phyloP scores from a whole-genome alignment of 2,113 vertebrate genomes.

The Pipa parva region DNA sequence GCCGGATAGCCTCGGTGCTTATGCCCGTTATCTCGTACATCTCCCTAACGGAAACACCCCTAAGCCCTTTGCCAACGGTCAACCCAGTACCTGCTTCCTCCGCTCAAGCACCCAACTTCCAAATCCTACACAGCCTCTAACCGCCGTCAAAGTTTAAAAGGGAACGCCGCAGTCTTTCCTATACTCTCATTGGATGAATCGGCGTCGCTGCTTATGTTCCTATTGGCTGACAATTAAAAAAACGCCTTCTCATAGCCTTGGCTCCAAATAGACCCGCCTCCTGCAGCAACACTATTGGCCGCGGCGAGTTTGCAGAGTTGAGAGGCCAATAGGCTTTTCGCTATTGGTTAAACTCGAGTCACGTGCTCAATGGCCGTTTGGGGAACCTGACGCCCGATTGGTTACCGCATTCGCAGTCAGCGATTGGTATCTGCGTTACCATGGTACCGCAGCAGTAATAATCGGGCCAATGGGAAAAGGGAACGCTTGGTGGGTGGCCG shows the following conservation, averaged over 20 bases:
- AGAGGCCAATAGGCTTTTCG: no score
- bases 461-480: no score
- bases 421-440: no score
- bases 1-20: no score
- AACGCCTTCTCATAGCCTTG: neutral
- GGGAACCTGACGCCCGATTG: no score
- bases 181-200: neutral
- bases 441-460: no score
- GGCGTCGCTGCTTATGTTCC: neutral
- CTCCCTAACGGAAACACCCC: neutral
- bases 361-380: no score
- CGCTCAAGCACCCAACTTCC: neutral
- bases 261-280: neutral
- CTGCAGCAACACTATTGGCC: neutral
- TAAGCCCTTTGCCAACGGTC: neutral
- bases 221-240: constrained; percentile 21
- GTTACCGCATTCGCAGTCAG: no score
- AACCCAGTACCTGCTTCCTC: neutral
- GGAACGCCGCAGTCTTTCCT: neutral
- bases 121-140: constrained; percentile 5
- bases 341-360: no score
- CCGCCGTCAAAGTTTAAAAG: neutral
- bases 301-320: no score
- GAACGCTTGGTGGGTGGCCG: no score
- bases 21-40: neutral